Percentiles rank a stretch among this genome's conserved stretches.
These are phyloP conservation scores for Andrena bucephala DNA, from an alignment of 2,888 invertebrate species.

Conservation along the genomic window DNA sequence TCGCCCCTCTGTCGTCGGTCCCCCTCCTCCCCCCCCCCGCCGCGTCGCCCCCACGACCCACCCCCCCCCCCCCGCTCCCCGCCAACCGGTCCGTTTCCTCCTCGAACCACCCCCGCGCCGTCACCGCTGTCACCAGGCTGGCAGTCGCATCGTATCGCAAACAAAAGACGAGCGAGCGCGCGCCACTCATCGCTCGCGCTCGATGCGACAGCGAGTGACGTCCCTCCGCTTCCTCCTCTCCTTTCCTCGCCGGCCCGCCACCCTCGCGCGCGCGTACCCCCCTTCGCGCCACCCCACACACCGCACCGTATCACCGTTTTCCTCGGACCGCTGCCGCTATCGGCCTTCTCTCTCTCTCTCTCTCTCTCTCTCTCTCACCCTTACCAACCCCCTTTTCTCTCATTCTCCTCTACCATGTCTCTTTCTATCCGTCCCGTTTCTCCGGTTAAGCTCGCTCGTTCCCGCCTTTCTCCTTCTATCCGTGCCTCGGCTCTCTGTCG, in stretches of 20 bases:
- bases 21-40: conserved; percentile 43
- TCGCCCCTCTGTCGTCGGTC: conserved; percentile 47
- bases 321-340: conserved; percentile 41
- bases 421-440: conserved; percentile 29
- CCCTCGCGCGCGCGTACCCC: conserved; percentile 27
- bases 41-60: too few species aligned
- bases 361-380: conserved; percentile 47
- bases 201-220: conserved; percentile 84
- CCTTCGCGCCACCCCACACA: conserved; percentile 1
- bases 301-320: conserved; percentile 23
- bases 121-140: conserved; percentile 73
- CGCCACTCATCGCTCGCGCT: conserved; percentile 82
- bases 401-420: conserved; percentile 7
- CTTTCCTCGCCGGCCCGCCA: conserved; percentile 42
- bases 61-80: conserved; percentile 52
- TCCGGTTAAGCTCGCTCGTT: conserved; percentile 10
- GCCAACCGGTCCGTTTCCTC: conserved; percentile 49
- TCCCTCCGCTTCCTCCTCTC: conserved; percentile 67
- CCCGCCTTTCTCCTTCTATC: conserved; percentile 7
- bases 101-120: conserved; percentile 59
- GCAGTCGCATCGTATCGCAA: conserved; percentile 83
- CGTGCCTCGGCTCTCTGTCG: conserved; percentile 9
- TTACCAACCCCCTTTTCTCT: conserved; percentile 24
- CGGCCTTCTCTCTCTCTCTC: conserved; percentile 42
- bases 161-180: conserved; percentile 84